These are phyloP conservation scores for Lepidotrigona ventralis DNA, from an alignment of 1,140 invertebrate genomes.

Conservation along the genomic window DNA sequence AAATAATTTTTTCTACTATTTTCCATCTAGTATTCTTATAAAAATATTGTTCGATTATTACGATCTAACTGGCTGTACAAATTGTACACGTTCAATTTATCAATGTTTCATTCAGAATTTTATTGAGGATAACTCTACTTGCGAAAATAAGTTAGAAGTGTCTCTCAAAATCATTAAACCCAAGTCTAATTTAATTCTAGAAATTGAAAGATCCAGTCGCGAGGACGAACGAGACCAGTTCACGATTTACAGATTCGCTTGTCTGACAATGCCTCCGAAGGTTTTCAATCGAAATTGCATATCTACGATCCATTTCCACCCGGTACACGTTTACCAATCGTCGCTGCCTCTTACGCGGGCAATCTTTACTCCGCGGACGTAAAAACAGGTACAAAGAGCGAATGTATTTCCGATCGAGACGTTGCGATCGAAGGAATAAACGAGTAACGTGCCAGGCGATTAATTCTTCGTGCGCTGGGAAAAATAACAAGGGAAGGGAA, in stretches of 20 bases:
- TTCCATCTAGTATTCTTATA: no score
- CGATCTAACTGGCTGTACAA: neutral
- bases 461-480: neutral
- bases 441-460: neutral
- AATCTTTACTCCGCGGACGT: neutral
- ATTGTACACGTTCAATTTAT: no score
- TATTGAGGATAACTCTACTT: no score
- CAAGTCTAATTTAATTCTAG: conserved; percentile 13
- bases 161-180: no score
- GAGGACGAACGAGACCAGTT: neutral
- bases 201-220: neutral
- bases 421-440: neutral
- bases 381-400: neutral
- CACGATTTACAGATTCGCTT: conserved; percentile 15
- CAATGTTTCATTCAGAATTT: no score
- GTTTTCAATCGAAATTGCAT: neutral
- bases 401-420: neutral
- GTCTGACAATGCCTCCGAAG: neutral
- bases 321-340: neutral
- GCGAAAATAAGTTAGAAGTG: no score
- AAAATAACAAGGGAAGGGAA: no score
- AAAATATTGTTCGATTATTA: neutral
- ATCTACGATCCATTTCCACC: neutral
- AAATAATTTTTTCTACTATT: no score
- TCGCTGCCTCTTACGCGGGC: neutral